Evolutionary conservation across 2,113 vertebrate genomes (phyloP).

Genomic region (Oryzias javanicus): DNA sequence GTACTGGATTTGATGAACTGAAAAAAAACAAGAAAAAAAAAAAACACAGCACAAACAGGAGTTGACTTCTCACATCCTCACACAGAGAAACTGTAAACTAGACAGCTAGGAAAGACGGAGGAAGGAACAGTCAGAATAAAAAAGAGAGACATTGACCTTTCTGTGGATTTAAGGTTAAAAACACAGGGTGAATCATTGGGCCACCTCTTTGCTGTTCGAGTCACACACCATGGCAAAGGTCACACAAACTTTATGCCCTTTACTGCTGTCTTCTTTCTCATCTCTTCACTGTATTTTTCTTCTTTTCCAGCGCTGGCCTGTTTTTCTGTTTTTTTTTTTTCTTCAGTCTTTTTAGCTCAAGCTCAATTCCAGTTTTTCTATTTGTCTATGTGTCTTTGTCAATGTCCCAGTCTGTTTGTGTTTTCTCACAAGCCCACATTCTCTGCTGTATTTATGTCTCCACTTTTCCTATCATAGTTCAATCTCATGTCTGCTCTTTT

Average conservation of each 20-base stretch:
- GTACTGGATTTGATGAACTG: slow-evolving; percentile 1
- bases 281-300: slow-evolving; percentile 5
- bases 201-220: slow-evolving; percentile 18
- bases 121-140: slow-evolving; percentile 25
- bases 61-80: background rate
- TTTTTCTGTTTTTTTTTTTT: slow-evolving; percentile 3
- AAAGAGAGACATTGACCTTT: slow-evolving; percentile 52
- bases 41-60: background rate
- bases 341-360: slow-evolving; percentile 26
- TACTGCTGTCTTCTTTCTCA: slow-evolving; percentile 22
- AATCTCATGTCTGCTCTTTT: slow-evolving; percentile 6
- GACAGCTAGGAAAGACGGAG: slow-evolving; percentile 1
- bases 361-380: slow-evolving; percentile 40
- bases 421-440: slow-evolving; percentile 12
- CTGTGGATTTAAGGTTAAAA: slow-evolving; percentile 22
- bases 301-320: slow-evolving; percentile 11
- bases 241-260: slow-evolving; percentile 35
- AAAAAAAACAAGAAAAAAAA: background rate
- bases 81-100: slow-evolving; percentile 8
- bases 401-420: slow-evolving; percentile 34
- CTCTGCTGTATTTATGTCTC: slow-evolving; percentile 22
- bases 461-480: slow-evolving; percentile 26
- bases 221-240: slow-evolving; percentile 18
- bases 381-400: slow-evolving; percentile 46
- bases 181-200: slow-evolving; percentile 30